Base-by-base conservation (phyloP, 2,888 invertebrate genomes). In the Tenodera sinensis region DNA sequence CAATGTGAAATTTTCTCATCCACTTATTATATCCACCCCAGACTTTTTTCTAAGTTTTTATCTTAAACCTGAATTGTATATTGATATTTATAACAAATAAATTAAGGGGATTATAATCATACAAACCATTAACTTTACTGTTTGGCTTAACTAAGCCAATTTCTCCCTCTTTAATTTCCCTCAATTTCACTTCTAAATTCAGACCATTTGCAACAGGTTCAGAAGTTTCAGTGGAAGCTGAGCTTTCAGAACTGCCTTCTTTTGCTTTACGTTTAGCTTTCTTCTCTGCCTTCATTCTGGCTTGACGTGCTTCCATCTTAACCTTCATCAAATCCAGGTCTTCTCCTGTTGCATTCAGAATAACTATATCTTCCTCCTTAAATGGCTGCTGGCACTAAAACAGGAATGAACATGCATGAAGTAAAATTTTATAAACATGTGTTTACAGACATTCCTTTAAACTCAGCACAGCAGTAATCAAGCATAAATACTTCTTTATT, bases 331-430 rank as follows among this genome's bases (percentile, higher is more conserved):
- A 91, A 83, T 95, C 95, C 89, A 97, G 92, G 91, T 98, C 98
- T 91, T 97, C 97, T 25, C 97, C 96, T 91, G 95, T 95, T 87
- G 97, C 97, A 94, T 99, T 99, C 47, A 99, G 94, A n/a, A 97
- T 94, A 54, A 99, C 96, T 14, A 98, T 93, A 93, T 99, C 98
- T 91, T 96, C 96, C 87, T 96, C 95, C 15, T 94, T 94, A 92
- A 97, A 98, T 1, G 96, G 95, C 92, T 96, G 94, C 91, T 97
- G 98, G 93, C 99, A 99, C 94, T 96, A 93, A 85, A 93, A 93
- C 91, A 81, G 15, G 12, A 28, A 28, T 25, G 84, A 84, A 8
- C 6, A 83, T 83, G 3, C n/a, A 83, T 28, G 15, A 83, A 14
- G 6, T 42, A 42, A 9, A 42, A 42, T 42, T 9, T 42, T 12